These are phyloP conservation scores for Stigmatopora nigra DNA, from an alignment of 2,113 vertebrate species.

Conservation along the genomic window DNA sequence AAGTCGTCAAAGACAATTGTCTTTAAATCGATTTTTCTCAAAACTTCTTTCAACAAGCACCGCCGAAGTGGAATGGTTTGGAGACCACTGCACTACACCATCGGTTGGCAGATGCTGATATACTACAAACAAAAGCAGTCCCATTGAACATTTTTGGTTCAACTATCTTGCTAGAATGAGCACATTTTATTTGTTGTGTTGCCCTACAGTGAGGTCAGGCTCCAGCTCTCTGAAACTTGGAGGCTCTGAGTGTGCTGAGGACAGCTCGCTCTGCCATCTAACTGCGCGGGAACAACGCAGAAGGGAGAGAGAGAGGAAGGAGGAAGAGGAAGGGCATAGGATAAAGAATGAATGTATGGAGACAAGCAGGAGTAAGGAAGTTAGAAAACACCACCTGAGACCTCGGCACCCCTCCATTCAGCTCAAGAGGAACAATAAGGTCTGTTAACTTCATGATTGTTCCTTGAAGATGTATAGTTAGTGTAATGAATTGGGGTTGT, in stretches of 20 bases:
- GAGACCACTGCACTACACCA: too few relatives aligned
- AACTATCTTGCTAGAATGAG: background rate
- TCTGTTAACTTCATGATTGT: background rate
- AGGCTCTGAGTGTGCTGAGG: background rate
- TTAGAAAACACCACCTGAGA: constrained; percentile 32
- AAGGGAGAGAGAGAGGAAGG: constrained; percentile 19
- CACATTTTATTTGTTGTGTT: background rate
- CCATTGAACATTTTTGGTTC: background rate
- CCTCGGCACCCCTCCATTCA: constrained; percentile 35
- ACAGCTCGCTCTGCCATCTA: constrained; percentile 14
- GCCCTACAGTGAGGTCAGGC: constrained; percentile 15
- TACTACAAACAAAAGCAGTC: background rate
- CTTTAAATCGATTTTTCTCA: too few relatives aligned
- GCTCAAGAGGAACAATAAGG: constrained; percentile 33
- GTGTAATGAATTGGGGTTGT: background rate
- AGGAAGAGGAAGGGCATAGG: constrained; percentile 11
- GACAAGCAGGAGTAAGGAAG: background rate
- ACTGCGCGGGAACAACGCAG: constrained; percentile 23
- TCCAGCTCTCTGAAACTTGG: constrained; percentile 10
- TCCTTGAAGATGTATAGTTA: background rate
- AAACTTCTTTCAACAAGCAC: too few relatives aligned
- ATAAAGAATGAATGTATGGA: constrained; percentile 9
- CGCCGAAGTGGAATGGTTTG: too few relatives aligned
- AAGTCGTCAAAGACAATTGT: too few relatives aligned
- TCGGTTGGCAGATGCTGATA: background rate